phyloP scores from a whole-genome alignment of 2,113 vertebrate genomes.

The Sus scrofa region T2T-Sscrofa CM000813.6:32606501-32607000 shows the following conservation, averaged over 20 bases:
- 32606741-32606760: background rate
- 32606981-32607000: slow-evolving; percentile 88
- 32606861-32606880: slow-evolving; percentile 23
- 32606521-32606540: background rate
- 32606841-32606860: background rate
- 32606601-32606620: slow-evolving; percentile 26
- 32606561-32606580: slow-evolving; percentile 54
- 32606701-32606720: slow-evolving; percentile 28
- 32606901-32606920: slow-evolving; percentile 80
- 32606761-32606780: slow-evolving; percentile 43
- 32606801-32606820: background rate
- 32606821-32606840: slow-evolving; percentile 31
- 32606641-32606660: background rate
- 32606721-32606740: slow-evolving; percentile 24
- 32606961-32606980: slow-evolving; percentile 88
- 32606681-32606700: background rate
- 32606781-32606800: slow-evolving; percentile 24
- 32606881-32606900: slow-evolving; percentile 66
- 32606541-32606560: background rate
- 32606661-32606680: background rate
- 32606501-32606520: background rate
- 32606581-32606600: slow-evolving; percentile 20
- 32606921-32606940: slow-evolving; percentile 5
- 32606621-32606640: background rate
- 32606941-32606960: slow-evolving; percentile 68